phyloP scores from a whole-genome alignment of 2,888 invertebrate species.

The Amphipyra tragopoginis region DNA sequence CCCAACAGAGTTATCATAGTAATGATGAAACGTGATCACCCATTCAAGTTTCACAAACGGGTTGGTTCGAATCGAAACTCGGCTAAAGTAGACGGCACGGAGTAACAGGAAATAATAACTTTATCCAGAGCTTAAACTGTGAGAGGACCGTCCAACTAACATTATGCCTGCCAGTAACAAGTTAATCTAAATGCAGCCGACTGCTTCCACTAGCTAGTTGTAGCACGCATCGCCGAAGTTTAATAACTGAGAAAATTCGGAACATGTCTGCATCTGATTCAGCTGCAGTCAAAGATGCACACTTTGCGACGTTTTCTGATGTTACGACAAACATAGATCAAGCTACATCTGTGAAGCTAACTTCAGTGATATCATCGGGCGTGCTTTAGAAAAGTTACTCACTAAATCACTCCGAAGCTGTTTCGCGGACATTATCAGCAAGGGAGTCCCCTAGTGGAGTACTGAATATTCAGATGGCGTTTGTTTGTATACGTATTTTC shows the following conservation, averaged over 20 bases:
- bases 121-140: constrained; percentile 85
- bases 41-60: constrained; percentile 86
- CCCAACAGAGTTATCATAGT: constrained; percentile 79
- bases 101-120: constrained; percentile 89
- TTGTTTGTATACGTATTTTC: constrained; percentile 87
- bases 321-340: constrained; percentile 14
- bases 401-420: constrained; percentile 80
- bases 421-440: constrained; percentile 83
- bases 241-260: constrained; percentile 84
- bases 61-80: constrained; percentile 85
- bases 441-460: constrained; percentile 78
- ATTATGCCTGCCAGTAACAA: constrained; percentile 89
- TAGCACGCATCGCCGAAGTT: constrained; percentile 85
- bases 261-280: constrained; percentile 78
- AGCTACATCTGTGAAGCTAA: constrained; percentile 43
- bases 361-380: constrained; percentile 68
- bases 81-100: constrained; percentile 83
- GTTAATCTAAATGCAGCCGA: constrained; percentile 89
- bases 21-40: constrained; percentile 85
- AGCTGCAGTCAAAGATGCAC: constrained; percentile 65
- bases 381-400: constrained; percentile 75
- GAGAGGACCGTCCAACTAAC: constrained; percentile 87
- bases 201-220: constrained; percentile 81
- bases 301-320: constrained; percentile 59
- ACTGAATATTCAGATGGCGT: constrained; percentile 85